phyloP scores from a whole-genome alignment of 2,113 vertebrate genomes.

The Smithornis capensis region DNA sequence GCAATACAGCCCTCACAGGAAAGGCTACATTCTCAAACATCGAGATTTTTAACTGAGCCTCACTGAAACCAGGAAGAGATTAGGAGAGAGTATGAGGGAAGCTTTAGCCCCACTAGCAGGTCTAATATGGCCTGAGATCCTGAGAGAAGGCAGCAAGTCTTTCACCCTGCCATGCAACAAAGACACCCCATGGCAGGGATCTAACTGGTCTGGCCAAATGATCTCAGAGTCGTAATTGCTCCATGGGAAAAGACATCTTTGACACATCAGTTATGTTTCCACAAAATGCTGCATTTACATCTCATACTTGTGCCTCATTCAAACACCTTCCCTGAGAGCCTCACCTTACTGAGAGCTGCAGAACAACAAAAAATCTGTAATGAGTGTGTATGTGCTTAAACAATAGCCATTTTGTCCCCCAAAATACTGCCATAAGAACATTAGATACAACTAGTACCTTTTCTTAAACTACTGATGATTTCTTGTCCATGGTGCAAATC shows the following conservation, averaged over 20 bases:
- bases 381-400: neutral
- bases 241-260: neutral
- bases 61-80: neutral
- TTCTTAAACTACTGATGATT: neutral
- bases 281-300: neutral
- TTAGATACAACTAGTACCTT: neutral
- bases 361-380: neutral
- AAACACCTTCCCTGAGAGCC: neutral
- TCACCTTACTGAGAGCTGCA: neutral
- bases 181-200: neutral
- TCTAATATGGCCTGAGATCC: neutral
- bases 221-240: neutral
- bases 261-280: neutral
- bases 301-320: neutral
- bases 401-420: neutral
- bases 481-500: neutral
- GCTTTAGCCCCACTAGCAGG: neutral
- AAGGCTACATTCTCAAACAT: neutral
- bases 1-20: neutral
- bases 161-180: neutral
- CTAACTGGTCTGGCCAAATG: neutral
- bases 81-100: neutral
- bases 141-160: neutral
- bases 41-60: neutral
- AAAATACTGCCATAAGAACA: neutral